A percentile compares a stretch with the other conserved stretches of the same genome.
These are phyloP conservation scores for Smutsia temminckii DNA, from an alignment of 2,797 vertebrate species.

Conservation along the genomic window DNA sequence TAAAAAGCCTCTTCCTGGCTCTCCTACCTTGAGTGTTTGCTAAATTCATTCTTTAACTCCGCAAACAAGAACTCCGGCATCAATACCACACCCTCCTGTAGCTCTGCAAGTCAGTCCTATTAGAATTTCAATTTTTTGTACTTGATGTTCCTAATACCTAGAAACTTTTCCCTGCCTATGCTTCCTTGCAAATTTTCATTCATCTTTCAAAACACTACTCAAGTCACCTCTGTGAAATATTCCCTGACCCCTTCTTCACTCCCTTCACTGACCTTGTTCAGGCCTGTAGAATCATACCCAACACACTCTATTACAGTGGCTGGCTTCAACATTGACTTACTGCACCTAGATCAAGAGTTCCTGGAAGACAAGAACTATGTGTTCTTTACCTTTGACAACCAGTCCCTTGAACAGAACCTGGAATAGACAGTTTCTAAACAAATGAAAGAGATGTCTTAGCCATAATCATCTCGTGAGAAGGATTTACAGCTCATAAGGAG, in stretches of 20 bases:
- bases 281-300: neutral
- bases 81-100: neutral
- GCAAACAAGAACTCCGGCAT: too few species aligned
- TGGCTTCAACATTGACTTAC: neutral
- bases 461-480: neutral
- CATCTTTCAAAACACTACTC: neutral
- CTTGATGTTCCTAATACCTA: neutral
- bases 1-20: too few species aligned
- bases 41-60: too few species aligned
- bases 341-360: neutral
- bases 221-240: neutral
- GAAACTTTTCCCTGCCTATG: neutral
- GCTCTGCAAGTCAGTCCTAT: neutral
- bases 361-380: neutral
- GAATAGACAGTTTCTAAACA: conserved; percentile 14
- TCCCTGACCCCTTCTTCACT: neutral
- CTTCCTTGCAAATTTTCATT: neutral
- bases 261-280: neutral
- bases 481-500: neutral
- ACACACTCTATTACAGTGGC: neutral
- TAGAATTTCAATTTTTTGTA: neutral
- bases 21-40: too few species aligned
- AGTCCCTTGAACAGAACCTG: neutral
- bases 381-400: neutral
- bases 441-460: neutral